Base-by-base conservation (phyloP, 2,113 vertebrate genomes). In the Corvus moneduloides region DNA sequence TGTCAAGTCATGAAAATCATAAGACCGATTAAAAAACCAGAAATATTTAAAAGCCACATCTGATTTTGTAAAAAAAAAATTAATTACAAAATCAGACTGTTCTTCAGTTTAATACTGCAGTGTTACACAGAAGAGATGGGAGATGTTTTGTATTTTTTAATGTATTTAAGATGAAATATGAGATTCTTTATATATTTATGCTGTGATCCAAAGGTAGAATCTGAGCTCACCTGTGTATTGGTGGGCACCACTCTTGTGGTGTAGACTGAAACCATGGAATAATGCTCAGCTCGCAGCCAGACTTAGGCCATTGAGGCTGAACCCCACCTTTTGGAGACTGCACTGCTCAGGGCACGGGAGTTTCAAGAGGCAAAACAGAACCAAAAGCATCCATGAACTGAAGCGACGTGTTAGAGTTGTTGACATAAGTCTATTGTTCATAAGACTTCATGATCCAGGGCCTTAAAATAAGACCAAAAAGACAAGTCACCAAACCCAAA, bases 371-470 rank as follows among this genome's bases (percentile, higher is more conserved):
- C 71, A 56, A 48, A 87, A 44, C 49, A 83, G 73, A 90, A 24
- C 37, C 19, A 80, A 74, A 90, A 63, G 13, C 43, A 46, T 58
- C 52, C 30, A 26, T 1, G 1, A n/a, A 16, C 24, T 68, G 62
- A 59, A 88, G 43, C 5, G 15, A 13, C 1, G 2, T 1, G 0
- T 62, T 67, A 16, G 54, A 39, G 37, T 32, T 86, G 30, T 71
- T 89, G 72, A n/a, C 30, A 7, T 28, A 54, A 66, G 16, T 67
- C 63, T 69, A 0, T 58, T 0, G 0, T 83, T 87, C 35, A 11
- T 76, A 39, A 41, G 33, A 41, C 59, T 63, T 80, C 33, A 37
- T 55, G 63, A 83, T 69, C 26, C 72, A 69, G 51, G 59, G 63
- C 63, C 77, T 83, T 61, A 46, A 55, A 83, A 63, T 18, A 32